Evolutionary conservation across 2,888 invertebrate species (phyloP).

Genomic region (Drosophila kuntzei): DNA sequence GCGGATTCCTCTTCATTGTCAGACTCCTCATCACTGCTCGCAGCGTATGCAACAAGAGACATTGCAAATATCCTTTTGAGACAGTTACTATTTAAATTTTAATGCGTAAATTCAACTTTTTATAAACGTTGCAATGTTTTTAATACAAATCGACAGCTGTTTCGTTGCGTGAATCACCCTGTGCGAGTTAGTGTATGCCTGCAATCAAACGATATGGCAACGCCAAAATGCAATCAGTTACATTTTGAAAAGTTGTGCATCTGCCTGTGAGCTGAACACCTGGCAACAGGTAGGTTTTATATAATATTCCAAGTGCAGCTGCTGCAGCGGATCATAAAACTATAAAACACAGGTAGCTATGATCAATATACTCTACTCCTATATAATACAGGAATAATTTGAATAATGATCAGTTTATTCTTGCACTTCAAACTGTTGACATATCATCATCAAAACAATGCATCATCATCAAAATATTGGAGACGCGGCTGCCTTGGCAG

Average conservation of each 20-base stretch:
- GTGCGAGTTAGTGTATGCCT: not conserved
- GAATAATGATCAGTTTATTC: constrained; percentile 30
- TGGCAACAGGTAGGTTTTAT: constrained; percentile 40
- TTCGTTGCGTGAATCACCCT: constrained; percentile 27
- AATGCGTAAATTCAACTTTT: constrained; percentile 2
- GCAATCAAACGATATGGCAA: constrained; percentile 5
- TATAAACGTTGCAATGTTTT: constrained; percentile 18
- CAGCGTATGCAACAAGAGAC: constrained; percentile 89
- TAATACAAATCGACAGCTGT: constrained; percentile 46
- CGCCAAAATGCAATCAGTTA: constrained; percentile 4
- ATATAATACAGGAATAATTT: constrained; percentile 26
- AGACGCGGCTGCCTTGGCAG: constrained; percentile 85
- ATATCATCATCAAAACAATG: constrained; percentile 53
- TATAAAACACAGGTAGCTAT: constrained; percentile 26
- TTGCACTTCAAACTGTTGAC: constrained; percentile 16
- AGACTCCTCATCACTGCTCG: constrained; percentile 85
- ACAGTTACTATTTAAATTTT: not conserved
- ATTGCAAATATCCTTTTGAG: constrained; percentile 77
- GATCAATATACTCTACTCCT: not conserved
- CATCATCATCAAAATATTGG: constrained; percentile 68
- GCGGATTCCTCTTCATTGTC: constrained; percentile 70
- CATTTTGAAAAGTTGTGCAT: constrained; percentile 12
- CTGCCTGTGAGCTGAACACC: constrained; percentile 11
- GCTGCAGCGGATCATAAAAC: constrained; percentile 41
- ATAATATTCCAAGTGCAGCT: constrained; percentile 10